phyloP scores from a whole-genome alignment of 2,888 invertebrate genomes.

The Neuroscelio doddi region DNA sequence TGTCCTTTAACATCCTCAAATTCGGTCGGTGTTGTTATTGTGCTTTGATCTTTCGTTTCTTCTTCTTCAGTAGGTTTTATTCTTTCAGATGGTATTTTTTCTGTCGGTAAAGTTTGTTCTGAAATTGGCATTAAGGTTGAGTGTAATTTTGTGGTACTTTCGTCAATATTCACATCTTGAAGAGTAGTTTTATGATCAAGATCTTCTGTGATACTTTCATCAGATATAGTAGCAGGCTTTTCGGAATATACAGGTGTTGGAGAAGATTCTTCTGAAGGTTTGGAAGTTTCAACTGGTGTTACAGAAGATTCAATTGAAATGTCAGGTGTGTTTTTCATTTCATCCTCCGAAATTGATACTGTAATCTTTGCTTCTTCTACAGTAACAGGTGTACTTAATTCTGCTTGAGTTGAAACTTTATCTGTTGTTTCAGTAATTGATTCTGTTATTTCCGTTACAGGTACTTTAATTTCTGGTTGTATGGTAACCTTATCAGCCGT shows the following conservation, averaged over 20 bases:
- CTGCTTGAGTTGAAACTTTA: constrained; percentile 5
- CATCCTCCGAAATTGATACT: neutral
- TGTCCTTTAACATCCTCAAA: constrained; percentile 34
- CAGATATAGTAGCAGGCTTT: constrained; percentile 19
- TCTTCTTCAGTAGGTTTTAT: constrained; percentile 14
- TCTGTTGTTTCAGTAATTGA: constrained; percentile 18
- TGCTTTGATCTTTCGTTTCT: constrained; percentile 19
- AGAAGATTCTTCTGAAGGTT: constrained; percentile 22
- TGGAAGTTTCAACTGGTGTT: constrained; percentile 5
- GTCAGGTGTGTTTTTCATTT: constrained; percentile 9
- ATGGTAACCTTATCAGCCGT: constrained; percentile 26
- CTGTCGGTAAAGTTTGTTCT: constrained; percentile 20
- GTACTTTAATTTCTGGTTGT: constrained; percentile 27
- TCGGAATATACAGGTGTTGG: constrained; percentile 25
- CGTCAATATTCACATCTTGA: constrained; percentile 3
- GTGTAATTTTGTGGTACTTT: constrained; percentile 8
- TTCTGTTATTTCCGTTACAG: constrained; percentile 23
- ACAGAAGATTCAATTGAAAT: constrained; percentile 7
- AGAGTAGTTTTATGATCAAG: constrained; percentile 23
- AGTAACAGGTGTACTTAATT: constrained; percentile 13
- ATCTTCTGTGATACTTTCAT: constrained; percentile 40
- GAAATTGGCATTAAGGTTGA: constrained; percentile 37
- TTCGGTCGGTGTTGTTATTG: constrained; percentile 7
- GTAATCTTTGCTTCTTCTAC: constrained; percentile 11
- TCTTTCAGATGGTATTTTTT: constrained; percentile 22